A percentile compares a stretch with the other conserved stretches of the same genome.
These are phyloP conservation scores for Eidolon dupreanum DNA, from an alignment of 2,797 vertebrate genomes.

Conservation along the genomic window DNA sequence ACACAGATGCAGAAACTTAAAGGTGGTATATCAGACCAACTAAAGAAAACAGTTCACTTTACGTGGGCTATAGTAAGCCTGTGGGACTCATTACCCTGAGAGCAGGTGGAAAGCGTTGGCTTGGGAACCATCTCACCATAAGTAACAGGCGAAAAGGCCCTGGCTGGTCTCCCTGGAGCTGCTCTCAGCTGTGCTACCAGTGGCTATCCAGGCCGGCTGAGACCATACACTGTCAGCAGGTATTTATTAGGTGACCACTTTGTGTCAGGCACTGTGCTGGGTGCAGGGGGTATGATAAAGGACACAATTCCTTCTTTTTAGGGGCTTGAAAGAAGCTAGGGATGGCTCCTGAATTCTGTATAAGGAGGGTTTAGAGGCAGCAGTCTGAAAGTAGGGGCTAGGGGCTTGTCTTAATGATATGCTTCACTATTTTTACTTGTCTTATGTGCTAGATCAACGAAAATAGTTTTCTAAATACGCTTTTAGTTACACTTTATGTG, in stretches of 20 bases:
- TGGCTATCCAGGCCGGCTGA: neutral
- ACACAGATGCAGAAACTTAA: neutral
- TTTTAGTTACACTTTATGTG: neutral
- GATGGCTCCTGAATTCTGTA: neutral
- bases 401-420: neutral
- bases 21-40: neutral
- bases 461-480: neutral
- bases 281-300: neutral
- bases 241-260: neutral
- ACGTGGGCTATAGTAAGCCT: neutral
- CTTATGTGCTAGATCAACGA: conserved; percentile 9
- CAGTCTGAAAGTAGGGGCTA: neutral
- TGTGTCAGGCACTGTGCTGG: neutral
- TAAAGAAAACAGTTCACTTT: neutral
- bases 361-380: neutral
- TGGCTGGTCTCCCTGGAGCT: neutral
- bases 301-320: neutral
- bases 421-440: neutral
- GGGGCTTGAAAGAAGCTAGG: neutral
- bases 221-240: neutral
- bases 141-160: neutral
- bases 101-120: neutral
- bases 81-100: neutral
- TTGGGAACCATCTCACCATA: neutral
- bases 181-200: neutral